Conservation (phyloP, 2,797 vertebrate genomes). For the Lacerta bilineata region DNA sequence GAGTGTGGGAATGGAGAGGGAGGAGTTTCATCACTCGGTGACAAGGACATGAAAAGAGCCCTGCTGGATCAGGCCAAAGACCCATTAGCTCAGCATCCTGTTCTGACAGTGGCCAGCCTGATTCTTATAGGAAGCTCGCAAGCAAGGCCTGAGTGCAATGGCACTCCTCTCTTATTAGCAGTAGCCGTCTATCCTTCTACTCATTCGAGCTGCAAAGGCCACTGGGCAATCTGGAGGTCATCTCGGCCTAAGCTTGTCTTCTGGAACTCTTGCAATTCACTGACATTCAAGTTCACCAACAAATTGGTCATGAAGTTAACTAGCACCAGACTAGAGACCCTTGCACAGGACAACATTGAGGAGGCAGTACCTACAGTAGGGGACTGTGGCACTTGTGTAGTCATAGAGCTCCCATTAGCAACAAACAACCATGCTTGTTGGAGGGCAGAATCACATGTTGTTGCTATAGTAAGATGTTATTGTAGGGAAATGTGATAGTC, state of each 20-base stretch:
- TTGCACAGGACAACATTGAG: not conserved
- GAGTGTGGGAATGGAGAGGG: not conserved
- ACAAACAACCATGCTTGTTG: not conserved
- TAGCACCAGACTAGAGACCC: not conserved
- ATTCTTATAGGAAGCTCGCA: no score
- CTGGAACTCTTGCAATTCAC: not conserved
- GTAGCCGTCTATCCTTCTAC: not conserved
- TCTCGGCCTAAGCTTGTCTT: not conserved
- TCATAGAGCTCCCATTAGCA: not conserved
- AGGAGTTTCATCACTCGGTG: not conserved
- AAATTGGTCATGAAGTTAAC: not conserved
- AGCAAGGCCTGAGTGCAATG: no score
- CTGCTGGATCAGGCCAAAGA: no score
- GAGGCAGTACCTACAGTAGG: not conserved
- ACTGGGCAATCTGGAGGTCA: not conserved
- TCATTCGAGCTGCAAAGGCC: not conserved
- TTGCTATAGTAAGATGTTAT: not conserved
- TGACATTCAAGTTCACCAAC: not conserved
- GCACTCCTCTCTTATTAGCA: not conserved
- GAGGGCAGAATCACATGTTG: not conserved
- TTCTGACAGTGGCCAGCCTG: no score
- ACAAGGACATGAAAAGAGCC: no score
- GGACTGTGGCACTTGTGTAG: not conserved
- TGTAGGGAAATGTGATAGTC: not conserved
- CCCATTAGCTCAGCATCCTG: no score